phyloP scores from a whole-genome alignment of 1,140 invertebrate genomes.

The Pinna nobilis region DNA sequence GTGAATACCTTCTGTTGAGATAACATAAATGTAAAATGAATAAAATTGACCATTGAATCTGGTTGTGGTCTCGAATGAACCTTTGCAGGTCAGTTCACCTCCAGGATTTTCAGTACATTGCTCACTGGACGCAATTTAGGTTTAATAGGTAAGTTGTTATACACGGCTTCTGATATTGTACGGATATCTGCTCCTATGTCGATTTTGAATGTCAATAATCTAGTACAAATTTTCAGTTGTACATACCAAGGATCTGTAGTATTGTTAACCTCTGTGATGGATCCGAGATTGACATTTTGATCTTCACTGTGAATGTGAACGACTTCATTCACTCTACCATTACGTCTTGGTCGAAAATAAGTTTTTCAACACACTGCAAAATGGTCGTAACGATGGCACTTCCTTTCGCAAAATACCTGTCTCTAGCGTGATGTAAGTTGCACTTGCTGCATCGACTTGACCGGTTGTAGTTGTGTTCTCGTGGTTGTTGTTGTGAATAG shows the following conservation, averaged over 20 bases:
- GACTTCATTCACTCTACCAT: conserved; percentile 5
- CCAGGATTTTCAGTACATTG: not conserved
- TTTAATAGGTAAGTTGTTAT: not conserved
- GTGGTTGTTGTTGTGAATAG: not conserved
- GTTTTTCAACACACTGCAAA: conserved; percentile 23
- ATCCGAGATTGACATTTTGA: not conserved
- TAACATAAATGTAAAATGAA: not conserved
- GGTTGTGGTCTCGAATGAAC: too few relatives aligned
- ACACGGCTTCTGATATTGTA: not conserved
- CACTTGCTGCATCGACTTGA: not conserved
- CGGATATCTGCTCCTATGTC: conserved; percentile 17
- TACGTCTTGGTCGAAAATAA: too few relatives aligned
- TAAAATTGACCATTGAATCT: not conserved
- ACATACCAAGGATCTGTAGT: not conserved
- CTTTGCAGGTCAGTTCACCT: not conserved
- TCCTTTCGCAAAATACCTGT: conserved; percentile 10
- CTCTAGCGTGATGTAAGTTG: conserved; percentile 2
- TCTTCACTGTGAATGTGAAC: not conserved
- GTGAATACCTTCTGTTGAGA: not conserved
- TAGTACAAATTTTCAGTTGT: conserved; percentile 4
- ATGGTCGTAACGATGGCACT: conserved; percentile 21
- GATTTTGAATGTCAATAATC: conserved; percentile 6
- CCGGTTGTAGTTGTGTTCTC: not conserved
- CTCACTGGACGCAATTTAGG: not conserved
- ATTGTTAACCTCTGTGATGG: conserved; percentile 1